These are phyloP conservation scores for Atta cephalotes DNA, from an alignment of 1,140 invertebrate genomes.

Conservation along the genomic window DNA sequence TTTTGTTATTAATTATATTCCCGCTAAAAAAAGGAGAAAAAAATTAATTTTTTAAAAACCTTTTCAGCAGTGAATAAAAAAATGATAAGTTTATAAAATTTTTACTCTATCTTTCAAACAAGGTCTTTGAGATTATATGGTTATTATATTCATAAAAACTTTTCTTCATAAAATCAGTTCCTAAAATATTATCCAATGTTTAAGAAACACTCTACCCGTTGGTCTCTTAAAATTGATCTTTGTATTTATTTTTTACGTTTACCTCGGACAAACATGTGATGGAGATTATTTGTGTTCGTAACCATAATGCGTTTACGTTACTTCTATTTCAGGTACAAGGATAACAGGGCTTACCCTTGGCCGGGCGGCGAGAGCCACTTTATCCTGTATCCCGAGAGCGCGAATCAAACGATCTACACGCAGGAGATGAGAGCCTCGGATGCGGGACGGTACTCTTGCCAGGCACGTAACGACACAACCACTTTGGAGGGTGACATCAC, in stretches of 20 bases:
- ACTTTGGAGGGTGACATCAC: conserved; percentile 88
- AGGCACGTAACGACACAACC: conserved; percentile 90
- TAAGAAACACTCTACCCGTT: not conserved
- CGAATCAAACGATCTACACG: conserved; percentile 93
- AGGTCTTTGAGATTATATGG: not conserved
- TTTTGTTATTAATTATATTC: no score
- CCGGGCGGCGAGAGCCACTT: conserved; percentile 89
- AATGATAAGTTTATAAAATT: not conserved
- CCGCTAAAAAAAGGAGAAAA: no score
- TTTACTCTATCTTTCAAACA: not conserved
- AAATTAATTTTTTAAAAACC: no score
- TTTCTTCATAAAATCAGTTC: not conserved
- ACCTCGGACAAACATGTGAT: not conserved
- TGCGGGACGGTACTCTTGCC: conserved; percentile 91
- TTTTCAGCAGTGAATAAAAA: not conserved
- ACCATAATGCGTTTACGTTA: conserved; percentile 10
- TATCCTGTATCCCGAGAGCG: conserved; percentile 91
- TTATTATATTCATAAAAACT: not conserved
- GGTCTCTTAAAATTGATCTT: not conserved
- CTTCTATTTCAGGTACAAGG: conserved; percentile 90
- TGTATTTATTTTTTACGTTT: conserved; percentile 5
- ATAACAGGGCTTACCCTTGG: conserved; percentile 92
- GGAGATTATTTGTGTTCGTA: not conserved
- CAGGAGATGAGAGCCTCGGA: conserved; percentile 88
- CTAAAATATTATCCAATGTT: not conserved